phyloP scores from a whole-genome alignment of 2,888 invertebrate genomes.

The Cremastinae sp. region DNA sequence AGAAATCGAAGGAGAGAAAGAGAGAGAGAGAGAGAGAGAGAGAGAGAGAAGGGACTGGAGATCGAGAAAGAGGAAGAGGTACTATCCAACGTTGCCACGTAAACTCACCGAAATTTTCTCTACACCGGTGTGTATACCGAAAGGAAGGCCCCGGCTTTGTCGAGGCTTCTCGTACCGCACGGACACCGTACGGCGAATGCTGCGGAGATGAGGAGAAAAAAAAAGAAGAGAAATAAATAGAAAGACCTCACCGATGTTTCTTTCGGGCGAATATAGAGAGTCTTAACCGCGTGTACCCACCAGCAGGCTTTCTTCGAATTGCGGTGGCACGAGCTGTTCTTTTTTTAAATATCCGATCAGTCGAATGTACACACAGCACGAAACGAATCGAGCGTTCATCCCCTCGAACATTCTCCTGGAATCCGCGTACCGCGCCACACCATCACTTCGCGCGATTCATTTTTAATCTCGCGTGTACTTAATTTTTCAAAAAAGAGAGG shows the following conservation, averaged over 20 bases:
- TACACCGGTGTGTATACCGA: conserved; percentile 36
- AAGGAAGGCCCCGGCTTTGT: conserved; percentile 49
- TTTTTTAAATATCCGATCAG: conserved; percentile 1
- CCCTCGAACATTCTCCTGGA: background rate
- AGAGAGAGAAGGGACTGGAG: conserved; percentile 21
- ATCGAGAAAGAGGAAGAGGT: conserved; percentile 11
- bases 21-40: conserved; percentile 12
- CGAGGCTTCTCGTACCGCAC: conserved; percentile 18
- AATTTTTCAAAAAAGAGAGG: too few relatives aligned
- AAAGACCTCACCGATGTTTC: background rate
- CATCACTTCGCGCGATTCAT: too few relatives aligned
- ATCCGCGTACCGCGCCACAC: too few relatives aligned
- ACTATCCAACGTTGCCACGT: conserved; percentile 59
- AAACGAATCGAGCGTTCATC: background rate
- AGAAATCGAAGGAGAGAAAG: conserved; percentile 57
- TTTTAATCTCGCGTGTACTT: too few relatives aligned
- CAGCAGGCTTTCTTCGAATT: background rate
- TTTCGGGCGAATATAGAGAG: background rate
- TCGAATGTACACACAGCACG: background rate
- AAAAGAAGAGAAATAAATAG: conserved; percentile 5
- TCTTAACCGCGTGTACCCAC: background rate
- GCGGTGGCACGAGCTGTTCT: background rate
- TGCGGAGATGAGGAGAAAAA: background rate
- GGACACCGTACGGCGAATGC: background rate
- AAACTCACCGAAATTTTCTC: conserved; percentile 57